A percentile compares a stretch with the other conserved stretches of the same genome.
Evolutionary conservation across 53 echinoderm and acorn worm genomes (phyloP).

Genomic region (Hippasteria phrygiana): DNA sequence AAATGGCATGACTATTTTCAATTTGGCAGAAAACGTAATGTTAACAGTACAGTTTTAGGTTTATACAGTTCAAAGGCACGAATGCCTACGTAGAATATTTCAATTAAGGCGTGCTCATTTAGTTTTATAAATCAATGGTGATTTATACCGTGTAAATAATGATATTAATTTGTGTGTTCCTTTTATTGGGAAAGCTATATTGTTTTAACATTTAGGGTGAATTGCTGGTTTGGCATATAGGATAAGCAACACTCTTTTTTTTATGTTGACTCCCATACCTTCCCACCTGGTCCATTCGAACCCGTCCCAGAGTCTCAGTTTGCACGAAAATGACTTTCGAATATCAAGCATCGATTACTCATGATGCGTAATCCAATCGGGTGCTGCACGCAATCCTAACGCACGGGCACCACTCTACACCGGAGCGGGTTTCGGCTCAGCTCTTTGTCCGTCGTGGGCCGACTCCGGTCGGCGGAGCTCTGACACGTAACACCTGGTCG

Average conservation of each 20-base stretch:
- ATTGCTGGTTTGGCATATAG: background rate
- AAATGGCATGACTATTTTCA: too few relatives aligned
- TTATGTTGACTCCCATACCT: background rate
- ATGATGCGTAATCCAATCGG: background rate
- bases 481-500: constrained; percentile 54
- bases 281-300: constrained; percentile 12
- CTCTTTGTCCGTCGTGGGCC: background rate
- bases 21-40: too few relatives aligned
- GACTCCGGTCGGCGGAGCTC: constrained; percentile 15
- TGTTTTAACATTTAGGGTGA: background rate
- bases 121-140: too few relatives aligned
- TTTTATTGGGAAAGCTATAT: too few relatives aligned
- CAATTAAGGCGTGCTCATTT: too few relatives aligned
- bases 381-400: background rate
- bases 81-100: too few relatives aligned
- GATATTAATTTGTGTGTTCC: too few relatives aligned
- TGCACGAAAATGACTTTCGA: background rate
- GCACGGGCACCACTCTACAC: background rate
- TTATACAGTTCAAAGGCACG: too few relatives aligned
- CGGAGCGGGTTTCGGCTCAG: background rate
- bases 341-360: constrained; percentile 21
- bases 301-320: background rate
- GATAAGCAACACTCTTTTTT: background rate
- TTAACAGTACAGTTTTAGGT: too few relatives aligned
- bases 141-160: too few relatives aligned